phyloP scores from a whole-genome alignment of 2,888 invertebrate genomes.

The Luffia ferchaultella region DNA sequence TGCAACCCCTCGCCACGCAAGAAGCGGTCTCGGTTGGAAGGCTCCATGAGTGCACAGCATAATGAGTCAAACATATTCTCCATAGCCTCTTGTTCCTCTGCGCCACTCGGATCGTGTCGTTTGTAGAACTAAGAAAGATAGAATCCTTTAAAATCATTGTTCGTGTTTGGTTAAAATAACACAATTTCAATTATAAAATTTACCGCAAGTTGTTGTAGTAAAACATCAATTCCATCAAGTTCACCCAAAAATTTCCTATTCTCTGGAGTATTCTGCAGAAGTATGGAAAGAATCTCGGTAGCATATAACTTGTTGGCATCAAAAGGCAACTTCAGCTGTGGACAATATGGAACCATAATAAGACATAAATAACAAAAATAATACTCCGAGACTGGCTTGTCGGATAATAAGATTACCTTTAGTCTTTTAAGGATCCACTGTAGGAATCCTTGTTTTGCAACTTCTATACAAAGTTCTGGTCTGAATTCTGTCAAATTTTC shows the following conservation, averaged over 20 bases:
- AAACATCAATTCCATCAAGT: constrained; percentile 93
- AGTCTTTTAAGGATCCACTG: constrained; percentile 92
- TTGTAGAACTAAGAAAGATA: constrained; percentile 79
- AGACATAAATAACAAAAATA: background rate
- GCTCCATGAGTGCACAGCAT: constrained; percentile 91
- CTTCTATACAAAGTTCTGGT: constrained; percentile 83
- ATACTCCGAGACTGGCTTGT: too few species aligned
- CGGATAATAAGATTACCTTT: constrained; percentile 53
- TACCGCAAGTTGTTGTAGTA: constrained; percentile 93
- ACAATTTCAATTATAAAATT: too few species aligned
- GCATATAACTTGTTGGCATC: constrained; percentile 95
- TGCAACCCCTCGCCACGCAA: constrained; percentile 97
- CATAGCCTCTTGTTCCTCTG: constrained; percentile 98
- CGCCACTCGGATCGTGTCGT: constrained; percentile 88
- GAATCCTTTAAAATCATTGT: too few species aligned
- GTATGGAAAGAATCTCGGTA: constrained; percentile 94
- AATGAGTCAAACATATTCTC: constrained; percentile 97
- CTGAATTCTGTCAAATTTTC: constrained; percentile 95
- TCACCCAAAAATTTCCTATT: constrained; percentile 87
- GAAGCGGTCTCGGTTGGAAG: constrained; percentile 90
- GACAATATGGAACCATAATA: constrained; percentile 8
- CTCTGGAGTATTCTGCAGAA: constrained; percentile 89
- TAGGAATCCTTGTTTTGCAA: constrained; percentile 89
- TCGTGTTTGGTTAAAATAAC: too few species aligned
- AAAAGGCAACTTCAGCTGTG: constrained; percentile 81